These are phyloP conservation scores for Eupithecia pulchellata DNA, from an alignment of 2,888 invertebrate species.

Conservation along the genomic window DNA sequence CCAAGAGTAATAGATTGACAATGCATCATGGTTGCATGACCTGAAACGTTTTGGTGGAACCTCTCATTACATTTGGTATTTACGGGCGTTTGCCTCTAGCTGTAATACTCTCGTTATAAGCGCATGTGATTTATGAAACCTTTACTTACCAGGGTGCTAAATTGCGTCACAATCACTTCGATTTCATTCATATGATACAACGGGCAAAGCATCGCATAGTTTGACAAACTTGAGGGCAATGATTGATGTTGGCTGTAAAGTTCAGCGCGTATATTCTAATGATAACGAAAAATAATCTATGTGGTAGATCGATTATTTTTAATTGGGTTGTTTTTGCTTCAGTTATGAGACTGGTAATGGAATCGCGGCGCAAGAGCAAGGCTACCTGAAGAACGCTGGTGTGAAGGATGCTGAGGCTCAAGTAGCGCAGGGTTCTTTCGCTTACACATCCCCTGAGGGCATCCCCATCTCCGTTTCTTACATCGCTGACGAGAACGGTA, in stretches of 20 bases:
- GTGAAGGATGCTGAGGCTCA: constrained; percentile 87
- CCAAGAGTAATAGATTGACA: constrained; percentile 64
- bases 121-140: constrained; percentile 55
- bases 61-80: constrained; percentile 72
- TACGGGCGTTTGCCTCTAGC: constrained; percentile 53
- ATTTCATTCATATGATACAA: constrained; percentile 18
- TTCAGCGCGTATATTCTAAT: constrained; percentile 30
- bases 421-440: constrained; percentile 88
- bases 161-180: constrained; percentile 32
- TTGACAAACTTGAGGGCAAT: constrained; percentile 25
- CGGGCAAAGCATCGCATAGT: constrained; percentile 6
- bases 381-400: constrained; percentile 89
- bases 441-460: constrained; percentile 91
- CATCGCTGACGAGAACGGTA: constrained; percentile 90
- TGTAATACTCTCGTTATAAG: constrained; percentile 50
- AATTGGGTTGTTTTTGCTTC: constrained; percentile 45
- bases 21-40: constrained; percentile 60
- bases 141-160: constrained; percentile 44
- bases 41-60: constrained; percentile 62
- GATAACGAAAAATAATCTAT: constrained; percentile 24
- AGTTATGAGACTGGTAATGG: constrained; percentile 91
- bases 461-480: constrained; percentile 87
- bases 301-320: neutral
- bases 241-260: constrained; percentile 42
- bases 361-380: constrained; percentile 89